phyloP scores from a whole-genome alignment of 2,888 invertebrate genomes.

The Latrodectus hesperus region DNA sequence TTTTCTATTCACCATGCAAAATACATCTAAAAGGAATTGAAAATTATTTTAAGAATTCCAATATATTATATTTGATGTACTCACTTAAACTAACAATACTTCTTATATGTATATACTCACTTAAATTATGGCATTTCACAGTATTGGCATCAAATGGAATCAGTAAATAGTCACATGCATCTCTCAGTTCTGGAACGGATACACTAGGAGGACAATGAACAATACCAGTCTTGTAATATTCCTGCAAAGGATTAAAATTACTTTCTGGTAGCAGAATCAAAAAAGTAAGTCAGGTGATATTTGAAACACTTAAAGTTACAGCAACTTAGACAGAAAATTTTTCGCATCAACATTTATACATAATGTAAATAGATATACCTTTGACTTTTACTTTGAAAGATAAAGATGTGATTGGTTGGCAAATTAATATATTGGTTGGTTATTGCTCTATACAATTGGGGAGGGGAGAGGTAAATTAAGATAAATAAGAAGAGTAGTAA shows the following conservation, averaged over 20 bases:
- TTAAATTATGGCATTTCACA: conserved; percentile 95
- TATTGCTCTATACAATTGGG: no score
- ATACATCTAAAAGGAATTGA: background rate
- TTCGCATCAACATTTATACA: no score
- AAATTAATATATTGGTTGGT: no score
- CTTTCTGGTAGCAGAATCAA: no score
- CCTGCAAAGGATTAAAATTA: conserved; percentile 74
- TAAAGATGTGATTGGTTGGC: no score
- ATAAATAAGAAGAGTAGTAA: no score
- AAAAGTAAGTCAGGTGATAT: no score
- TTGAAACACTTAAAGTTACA: no score
- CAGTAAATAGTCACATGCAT: conserved; percentile 98
- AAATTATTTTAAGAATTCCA: background rate
- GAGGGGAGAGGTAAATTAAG: no score
- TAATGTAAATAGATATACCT: no score
- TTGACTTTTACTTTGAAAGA: no score
- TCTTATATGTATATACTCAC: conserved; percentile 79
- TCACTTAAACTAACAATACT: background rate
- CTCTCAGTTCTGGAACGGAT: conserved; percentile 94
- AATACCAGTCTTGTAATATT: conserved; percentile 92
- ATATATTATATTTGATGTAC: background rate
- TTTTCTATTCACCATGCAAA: background rate
- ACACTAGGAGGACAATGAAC: conserved; percentile 97
- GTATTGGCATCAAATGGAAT: conserved; percentile 98
- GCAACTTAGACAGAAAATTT: no score